Base-by-base conservation (phyloP, 2,888 invertebrate species). In the Fragum fragum region DNA sequence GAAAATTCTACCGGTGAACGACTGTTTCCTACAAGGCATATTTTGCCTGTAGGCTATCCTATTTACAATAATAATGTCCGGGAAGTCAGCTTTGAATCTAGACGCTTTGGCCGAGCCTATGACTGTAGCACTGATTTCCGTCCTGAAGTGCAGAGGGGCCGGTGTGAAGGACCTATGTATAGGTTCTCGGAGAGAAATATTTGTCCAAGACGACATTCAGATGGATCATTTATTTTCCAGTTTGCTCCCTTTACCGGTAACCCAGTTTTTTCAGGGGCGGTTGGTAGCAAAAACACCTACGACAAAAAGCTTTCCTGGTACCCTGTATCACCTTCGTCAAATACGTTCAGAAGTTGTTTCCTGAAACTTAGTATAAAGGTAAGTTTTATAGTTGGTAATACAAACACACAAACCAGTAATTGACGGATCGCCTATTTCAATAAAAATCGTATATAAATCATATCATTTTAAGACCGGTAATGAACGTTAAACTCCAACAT, bases 231-330 rank as follows among this genome's bases (percentile, higher is more conserved):
- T 32, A 47, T 42, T 52, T 83, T 83, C 29, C 7, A 73, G 28
- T 83, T 83, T 63, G 82, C 82, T 1, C 73, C 73, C 11, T 76
- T 73, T 52, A 66, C 82, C 16, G 70, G 59, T 28, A 42, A 23
- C 1, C 73, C 73, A n/a, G 23, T 26, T 23, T 26, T 73, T 14
- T 42, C 52, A 1, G 63, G 42, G 11, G 28, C 29, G 0, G 36
- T 57, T 5, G 59, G 63, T 0, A 59, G 55, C 3, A 70, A 68
- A 28, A 52, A 73, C 36, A 52, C 21, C 0, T 76, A 73, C 61
- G 70, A 83, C 21, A 32, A 79, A 14, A 69, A 69, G 52, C 55
- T 79, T 18, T 79, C 82, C 14, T 83, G 82, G 82, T 83, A 83
- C 53, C 79, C 79, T 0, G 73, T 79, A 2, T 28, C 79, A 9